Base-by-base conservation (phyloP, 2,888 invertebrate genomes). In the Eristalinus sepulchralis region DNA sequence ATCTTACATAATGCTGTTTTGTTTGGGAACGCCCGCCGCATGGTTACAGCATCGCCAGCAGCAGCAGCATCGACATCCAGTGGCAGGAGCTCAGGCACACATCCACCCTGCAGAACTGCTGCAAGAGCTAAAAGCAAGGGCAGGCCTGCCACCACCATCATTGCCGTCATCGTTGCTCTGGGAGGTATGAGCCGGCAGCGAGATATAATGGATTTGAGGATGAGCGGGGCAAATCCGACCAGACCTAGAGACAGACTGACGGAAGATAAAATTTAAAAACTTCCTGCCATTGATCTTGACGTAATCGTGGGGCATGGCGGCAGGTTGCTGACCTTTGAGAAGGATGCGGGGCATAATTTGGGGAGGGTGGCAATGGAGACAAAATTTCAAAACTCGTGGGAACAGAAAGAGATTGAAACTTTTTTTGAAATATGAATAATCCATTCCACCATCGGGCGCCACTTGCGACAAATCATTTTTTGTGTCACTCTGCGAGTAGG, bases 1-100 rank as follows among this genome's bases (percentile, higher is more conserved):
- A 87, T 87, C 87, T 87, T 87, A 87, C 87, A 87, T 87, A 87
- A 87, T 83, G 83, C 83, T 86, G 86, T 86, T 82, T 86, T 83
- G 86, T 86, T 86, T 86, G 86, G 83, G 83, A 83, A 75, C 79
- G 27, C 27, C 27, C 27, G 86, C 71, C 33, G 75, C 83, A 83
- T 83, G 73, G 75, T 86, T 83, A 83, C 83, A 86, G 83, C 83
- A 85, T 33, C 71, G 68, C 59, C 63, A 70, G 57, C 60, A 57
- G 64, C 20, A 68, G 13, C 62, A n/a, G 62, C 20, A 31, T 62
- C 62, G n/a, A 17, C 33, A 10, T 3, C 33, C 62, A 57, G 39
- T 2, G 47, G 17, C 24, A 59, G 39, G 6, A 57, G 1, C 53
- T 27, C 27, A 27, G 27, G 27, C 27, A 3, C 27, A 27, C 27